Base-by-base conservation (phyloP, 2,888 invertebrate genomes). In the Drosophila neotestacea region DNA sequence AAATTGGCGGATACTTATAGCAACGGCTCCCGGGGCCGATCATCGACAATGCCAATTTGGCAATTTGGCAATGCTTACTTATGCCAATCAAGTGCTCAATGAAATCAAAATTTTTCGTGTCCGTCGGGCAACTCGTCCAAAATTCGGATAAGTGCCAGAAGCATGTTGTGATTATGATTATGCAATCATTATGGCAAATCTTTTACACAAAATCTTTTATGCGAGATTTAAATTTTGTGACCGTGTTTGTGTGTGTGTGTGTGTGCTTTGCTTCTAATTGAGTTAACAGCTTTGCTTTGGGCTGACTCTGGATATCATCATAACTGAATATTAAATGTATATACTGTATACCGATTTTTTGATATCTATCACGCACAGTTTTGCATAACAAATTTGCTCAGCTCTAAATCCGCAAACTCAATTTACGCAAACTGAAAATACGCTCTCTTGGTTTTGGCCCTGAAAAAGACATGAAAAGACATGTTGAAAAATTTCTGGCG, bases 51-150 rank as follows among this genome's bases (percentile, higher is more conserved):
- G 56, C 56, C 70, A 70, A 79, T 87, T 85, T 82, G 70, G 61
- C 78, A 82, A 79, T 77, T 73, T 82, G 71, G 70, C 70, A 73
- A 54, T 54, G 75, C 77, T 77, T 76, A 74, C 73, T 81, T 81
- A 76, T 80, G 76, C 78, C 82, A 84, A 87, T 85, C 87, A 82
- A 80, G 80, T 85, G 73, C 71, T 65, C 71, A 85, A 87, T 85
- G 78, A 87, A 85, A 84, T 90, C 84, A 77, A 79, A 75, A 83
- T 62, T 63, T 71, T 48, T 10, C 16, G 42, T 69, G 62, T 65
- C 75, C 68, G 47, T 38, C 32, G 79, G 75, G 61, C 58, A 62
- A 56, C 56, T 52, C 60, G 48, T 46, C 16, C 32, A 34, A 28
- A 9, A 6, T 41, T 34, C n/a, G 44, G 34, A 36, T 47, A 34